Conservation (phyloP, 2,888 invertebrate genomes). For the Ochlodes sylvanus region DNA sequence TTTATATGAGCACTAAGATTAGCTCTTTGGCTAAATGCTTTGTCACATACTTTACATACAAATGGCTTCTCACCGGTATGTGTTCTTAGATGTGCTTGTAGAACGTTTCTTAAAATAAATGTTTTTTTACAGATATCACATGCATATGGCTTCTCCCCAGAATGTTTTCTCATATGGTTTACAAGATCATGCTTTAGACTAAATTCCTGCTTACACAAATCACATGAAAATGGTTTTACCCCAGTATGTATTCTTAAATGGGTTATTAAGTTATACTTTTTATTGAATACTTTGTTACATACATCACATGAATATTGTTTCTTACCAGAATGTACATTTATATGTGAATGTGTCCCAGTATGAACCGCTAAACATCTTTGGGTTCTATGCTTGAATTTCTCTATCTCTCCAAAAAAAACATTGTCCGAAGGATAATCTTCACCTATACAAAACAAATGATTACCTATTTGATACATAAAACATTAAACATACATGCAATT, state of each 20-base stretch:
- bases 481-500: no score
- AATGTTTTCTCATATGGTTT: slow-evolving; percentile 5
- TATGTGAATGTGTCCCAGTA: background rate
- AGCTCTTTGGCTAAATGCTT: slow-evolving; percentile 6
- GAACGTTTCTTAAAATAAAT: slow-evolving; percentile 5
- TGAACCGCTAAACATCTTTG: background rate
- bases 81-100: slow-evolving; percentile 1
- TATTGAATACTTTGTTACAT: background rate
- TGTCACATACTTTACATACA: background rate
- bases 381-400: background rate
- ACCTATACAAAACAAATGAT: background rate
- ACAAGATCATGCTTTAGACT: background rate
- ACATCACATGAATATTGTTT: background rate
- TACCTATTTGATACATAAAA: background rate
- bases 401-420: background rate
- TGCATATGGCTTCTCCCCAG: slow-evolving; percentile 3
- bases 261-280: background rate
- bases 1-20: slow-evolving; percentile 3
- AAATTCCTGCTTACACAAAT: slow-evolving; percentile 1
- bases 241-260: background rate
- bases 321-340: background rate
- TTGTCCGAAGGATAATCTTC: background rate
- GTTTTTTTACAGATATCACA: slow-evolving; percentile 9
- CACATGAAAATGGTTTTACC: slow-evolving; percentile 6
- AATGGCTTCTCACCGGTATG: slow-evolving; percentile 2